Evolutionary conservation across 2,888 invertebrate genomes (phyloP).

Genomic region (Drosophila barbarae): DNA sequence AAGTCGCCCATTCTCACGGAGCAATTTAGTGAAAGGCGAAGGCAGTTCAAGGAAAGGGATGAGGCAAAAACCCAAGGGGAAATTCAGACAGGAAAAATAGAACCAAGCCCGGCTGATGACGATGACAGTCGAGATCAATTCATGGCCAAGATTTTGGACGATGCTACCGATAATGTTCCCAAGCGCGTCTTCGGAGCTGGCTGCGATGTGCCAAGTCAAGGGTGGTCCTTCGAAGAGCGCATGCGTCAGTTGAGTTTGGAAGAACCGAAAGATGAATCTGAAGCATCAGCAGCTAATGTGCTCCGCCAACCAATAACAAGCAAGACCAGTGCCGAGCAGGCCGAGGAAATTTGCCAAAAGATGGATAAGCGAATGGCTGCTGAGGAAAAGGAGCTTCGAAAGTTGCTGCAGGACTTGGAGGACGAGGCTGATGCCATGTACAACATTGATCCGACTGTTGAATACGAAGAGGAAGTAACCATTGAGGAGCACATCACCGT

Average conservation of each 20-base stretch:
- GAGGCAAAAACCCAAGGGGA: not conserved
- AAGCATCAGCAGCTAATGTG: not conserved
- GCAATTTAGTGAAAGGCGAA: constrained; percentile 20
- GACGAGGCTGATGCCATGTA: constrained; percentile 51
- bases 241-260: constrained; percentile 44
- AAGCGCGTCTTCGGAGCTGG: constrained; percentile 53
- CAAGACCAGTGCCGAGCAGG: constrained; percentile 33
- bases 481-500: not conserved
- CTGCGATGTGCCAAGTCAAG: constrained; percentile 40
- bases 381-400: constrained; percentile 58
- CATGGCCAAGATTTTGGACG: constrained; percentile 52
- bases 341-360: constrained; percentile 39
- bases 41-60: not conserved
- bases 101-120: not conserved
- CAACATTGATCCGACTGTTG: constrained; percentile 38
- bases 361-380: constrained; percentile 45
- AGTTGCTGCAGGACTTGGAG: constrained; percentile 64
- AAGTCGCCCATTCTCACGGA: constrained; percentile 8
- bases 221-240: constrained; percentile 53
- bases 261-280: not conserved
- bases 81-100: not conserved
- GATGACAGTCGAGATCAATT: constrained; percentile 28
- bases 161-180: constrained; percentile 54
- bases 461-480: constrained; percentile 12
- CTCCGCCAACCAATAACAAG: constrained; percentile 5